These are phyloP conservation scores for Stegostoma tigrinum DNA, from an alignment of 2,113 vertebrate genomes.

Conservation along the genomic window DNA sequence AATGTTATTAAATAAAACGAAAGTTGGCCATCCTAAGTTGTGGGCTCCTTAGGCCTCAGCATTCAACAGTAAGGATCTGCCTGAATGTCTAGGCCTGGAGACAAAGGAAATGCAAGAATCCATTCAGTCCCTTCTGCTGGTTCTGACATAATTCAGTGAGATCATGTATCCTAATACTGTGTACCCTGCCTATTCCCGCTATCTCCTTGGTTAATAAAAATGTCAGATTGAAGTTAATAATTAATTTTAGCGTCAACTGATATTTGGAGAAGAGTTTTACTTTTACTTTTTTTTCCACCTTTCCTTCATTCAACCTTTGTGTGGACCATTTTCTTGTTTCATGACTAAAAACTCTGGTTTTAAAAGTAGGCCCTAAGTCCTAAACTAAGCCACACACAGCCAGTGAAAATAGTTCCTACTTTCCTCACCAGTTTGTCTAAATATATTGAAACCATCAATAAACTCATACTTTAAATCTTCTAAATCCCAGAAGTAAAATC, in stretches of 20 bases:
- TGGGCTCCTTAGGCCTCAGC: not conserved
- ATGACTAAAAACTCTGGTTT: not conserved
- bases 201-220: not conserved
- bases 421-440: too few relatives aligned
- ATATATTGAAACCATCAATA: too few relatives aligned
- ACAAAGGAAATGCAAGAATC: too few relatives aligned
- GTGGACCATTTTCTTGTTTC: not conserved
- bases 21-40: not conserved
- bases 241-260: not conserved
- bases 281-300: too few relatives aligned
- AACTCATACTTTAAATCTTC: too few relatives aligned
- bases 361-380: not conserved
- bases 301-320: not conserved
- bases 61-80: not conserved
- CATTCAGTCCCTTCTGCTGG: not conserved
- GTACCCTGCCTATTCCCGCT: not conserved
- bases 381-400: too few relatives aligned
- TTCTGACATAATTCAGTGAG: not conserved
- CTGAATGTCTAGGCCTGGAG: not conserved
- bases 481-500: too few relatives aligned
- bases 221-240: not conserved
- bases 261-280: not conserved
- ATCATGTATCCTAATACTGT: not conserved
- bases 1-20: not conserved
- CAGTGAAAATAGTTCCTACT: too few relatives aligned